Evolutionary conservation across 2,797 vertebrate species (phyloP), one percentile per base, ranked within the genome.

Genomic region (Rousettus madagascariensis): DNA sequence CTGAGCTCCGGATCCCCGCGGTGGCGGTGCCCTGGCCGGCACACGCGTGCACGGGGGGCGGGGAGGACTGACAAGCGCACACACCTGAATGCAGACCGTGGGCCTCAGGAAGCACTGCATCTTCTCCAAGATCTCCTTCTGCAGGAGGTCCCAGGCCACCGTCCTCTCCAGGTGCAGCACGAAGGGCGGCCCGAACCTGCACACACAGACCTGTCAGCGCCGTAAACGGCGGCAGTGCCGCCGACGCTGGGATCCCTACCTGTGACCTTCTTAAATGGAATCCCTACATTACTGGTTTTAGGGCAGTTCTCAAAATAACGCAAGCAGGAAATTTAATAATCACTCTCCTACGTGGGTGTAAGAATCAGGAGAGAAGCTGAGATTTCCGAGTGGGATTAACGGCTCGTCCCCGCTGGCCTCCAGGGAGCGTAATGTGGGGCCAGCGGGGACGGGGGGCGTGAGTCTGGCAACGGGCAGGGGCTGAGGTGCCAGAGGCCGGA

Each of bases 61-160:
- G 8, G 4, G 20, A 65, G 59, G 24, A 86, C 12, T 49, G 7
- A 74, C 68, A 63, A n/a, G 51, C 49, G 69, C 41, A 61, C 97
- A 95, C 97, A 99, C 99, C 99, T 99, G 99, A 97, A 99, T 98
- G 98, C 99, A 99, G 86, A 99, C 99, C 3, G 99, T 99, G 55
- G 99, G 99, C 84, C 99, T 99, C 97, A 99, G 97, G 68, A 99
- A 99, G 97, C 99, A 99, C 84, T 99, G 99, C 99, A 99, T 99
- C 98, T 99, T 99, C 98, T 99, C 99, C 98, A 99, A 98, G 94
- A 99, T 99, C 79, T 99, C 99, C 97, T 99, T 99, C 98, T 99
- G 99, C 36, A 99, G 98, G 69, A 99, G 97, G 95, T 99, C 99
- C 99, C 99, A 99, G 51, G 99, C 99, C 98, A 99, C 98, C 71